Conservation (phyloP, 2,888 invertebrate genomes). For the Tachystola acroxantha region DNA sequence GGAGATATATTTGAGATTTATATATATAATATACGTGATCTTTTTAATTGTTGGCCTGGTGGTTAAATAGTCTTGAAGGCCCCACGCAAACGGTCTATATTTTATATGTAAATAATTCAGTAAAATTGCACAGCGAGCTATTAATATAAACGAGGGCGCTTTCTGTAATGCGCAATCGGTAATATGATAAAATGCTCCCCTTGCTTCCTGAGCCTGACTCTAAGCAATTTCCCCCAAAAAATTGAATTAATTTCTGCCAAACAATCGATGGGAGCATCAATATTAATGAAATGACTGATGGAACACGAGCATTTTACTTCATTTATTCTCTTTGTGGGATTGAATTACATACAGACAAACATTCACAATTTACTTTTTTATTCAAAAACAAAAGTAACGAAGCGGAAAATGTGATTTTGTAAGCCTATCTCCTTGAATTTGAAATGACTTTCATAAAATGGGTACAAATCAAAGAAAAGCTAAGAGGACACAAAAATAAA, state of each 20-base stretch:
- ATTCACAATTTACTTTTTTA: background rate
- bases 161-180: slow-evolving; percentile 56
- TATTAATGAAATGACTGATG: slow-evolving; percentile 51
- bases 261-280: slow-evolving; percentile 54
- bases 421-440: background rate
- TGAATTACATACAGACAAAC: slow-evolving; percentile 6
- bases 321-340: slow-evolving; percentile 20
- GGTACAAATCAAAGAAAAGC: too few relatives aligned
- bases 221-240: slow-evolving; percentile 52
- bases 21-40: too few relatives aligned
- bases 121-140: slow-evolving; percentile 50
- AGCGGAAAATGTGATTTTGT: background rate
- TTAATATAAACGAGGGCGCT: slow-evolving; percentile 53
- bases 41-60: too few relatives aligned
- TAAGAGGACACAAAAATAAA: too few relatives aligned
- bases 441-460: background rate
- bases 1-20: too few relatives aligned
- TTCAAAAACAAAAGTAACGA: background rate
- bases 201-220: slow-evolving; percentile 27
- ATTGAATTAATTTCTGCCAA: slow-evolving; percentile 66
- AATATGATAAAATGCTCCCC: slow-evolving; percentile 63
- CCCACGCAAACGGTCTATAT: slow-evolving; percentile 24
- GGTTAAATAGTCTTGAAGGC: too few relatives aligned
- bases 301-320: slow-evolving; percentile 32
- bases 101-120: slow-evolving; percentile 49